phyloP scores from a whole-genome alignment of 2,797 vertebrate species.

The Natrix natrix region DNA sequence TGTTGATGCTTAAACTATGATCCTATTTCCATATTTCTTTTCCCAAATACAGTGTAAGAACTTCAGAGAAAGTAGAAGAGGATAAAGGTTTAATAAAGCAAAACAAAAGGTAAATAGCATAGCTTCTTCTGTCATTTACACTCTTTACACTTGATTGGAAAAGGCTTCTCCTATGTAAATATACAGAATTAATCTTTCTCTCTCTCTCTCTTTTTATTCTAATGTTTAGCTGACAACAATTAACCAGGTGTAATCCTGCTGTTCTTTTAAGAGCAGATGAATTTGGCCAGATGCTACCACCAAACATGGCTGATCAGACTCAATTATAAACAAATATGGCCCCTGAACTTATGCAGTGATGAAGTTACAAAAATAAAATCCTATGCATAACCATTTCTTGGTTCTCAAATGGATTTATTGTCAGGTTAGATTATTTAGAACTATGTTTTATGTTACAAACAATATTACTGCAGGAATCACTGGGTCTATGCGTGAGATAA shows the following conservation, averaged over 20 bases:
- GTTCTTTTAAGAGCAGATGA: background rate
- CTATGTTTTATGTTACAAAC: background rate
- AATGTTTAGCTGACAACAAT: background rate
- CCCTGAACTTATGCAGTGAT: background rate
- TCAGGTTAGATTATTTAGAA: background rate
- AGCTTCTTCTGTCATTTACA: background rate
- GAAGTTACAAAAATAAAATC: background rate
- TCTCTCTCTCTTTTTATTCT: background rate
- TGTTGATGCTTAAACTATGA: background rate
- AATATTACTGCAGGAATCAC: background rate
- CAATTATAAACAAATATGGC: background rate
- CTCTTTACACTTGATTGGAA: background rate
- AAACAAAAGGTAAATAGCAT: background rate
- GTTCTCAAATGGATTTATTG: background rate
- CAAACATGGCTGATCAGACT: background rate
- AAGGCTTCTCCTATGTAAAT: background rate
- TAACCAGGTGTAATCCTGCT: background rate
- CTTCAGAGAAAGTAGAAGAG: background rate
- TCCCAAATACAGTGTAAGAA: background rate
- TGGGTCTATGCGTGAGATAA: background rate
- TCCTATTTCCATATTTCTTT: background rate
- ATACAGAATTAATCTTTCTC: background rate
- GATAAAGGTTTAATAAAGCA: background rate
- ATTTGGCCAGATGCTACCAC: background rate
- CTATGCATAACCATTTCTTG: background rate